A percentile compares a stretch with the other conserved stretches of the same genome.
Evolutionary conservation across 2,113 vertebrate genomes (phyloP).

Genomic region (Anthoscopus minutus): DNA sequence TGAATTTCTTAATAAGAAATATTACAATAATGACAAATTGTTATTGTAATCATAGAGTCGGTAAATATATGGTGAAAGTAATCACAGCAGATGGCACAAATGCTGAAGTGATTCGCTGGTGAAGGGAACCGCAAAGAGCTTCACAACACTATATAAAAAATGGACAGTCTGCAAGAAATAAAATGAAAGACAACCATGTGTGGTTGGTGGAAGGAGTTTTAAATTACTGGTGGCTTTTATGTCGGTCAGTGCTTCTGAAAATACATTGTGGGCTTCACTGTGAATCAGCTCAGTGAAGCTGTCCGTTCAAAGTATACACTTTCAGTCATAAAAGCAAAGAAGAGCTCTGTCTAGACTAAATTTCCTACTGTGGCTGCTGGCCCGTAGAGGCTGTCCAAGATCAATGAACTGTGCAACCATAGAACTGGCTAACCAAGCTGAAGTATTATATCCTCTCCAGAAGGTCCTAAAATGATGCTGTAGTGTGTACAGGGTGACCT

Average conservation of each 20-base stretch:
- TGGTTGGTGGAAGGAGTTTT: neutral
- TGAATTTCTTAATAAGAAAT: neutral
- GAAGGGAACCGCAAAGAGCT: neutral
- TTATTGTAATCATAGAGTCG: neutral
- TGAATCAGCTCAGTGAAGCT: neutral
- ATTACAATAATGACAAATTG: neutral
- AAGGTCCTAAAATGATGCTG: neutral
- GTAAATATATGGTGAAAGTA: neutral
- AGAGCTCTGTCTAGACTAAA: neutral
- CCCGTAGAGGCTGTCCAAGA: neutral
- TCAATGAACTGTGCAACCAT: neutral
- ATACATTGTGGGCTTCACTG: neutral
- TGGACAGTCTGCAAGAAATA: neutral
- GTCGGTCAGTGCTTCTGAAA: neutral
- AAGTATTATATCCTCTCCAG: neutral
- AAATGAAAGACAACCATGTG: neutral
- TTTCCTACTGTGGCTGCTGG: neutral
- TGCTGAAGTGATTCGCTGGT: neutral
- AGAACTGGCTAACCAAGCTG: neutral
- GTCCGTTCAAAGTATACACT: neutral
- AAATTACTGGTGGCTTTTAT: neutral
- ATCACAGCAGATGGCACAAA: neutral
- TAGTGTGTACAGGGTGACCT: neutral
- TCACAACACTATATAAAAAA: neutral
- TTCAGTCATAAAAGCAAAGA: neutral